phyloP scores from a whole-genome alignment of 1,140 invertebrate genomes.

The Macrotrachela quadricornifera region DNA sequence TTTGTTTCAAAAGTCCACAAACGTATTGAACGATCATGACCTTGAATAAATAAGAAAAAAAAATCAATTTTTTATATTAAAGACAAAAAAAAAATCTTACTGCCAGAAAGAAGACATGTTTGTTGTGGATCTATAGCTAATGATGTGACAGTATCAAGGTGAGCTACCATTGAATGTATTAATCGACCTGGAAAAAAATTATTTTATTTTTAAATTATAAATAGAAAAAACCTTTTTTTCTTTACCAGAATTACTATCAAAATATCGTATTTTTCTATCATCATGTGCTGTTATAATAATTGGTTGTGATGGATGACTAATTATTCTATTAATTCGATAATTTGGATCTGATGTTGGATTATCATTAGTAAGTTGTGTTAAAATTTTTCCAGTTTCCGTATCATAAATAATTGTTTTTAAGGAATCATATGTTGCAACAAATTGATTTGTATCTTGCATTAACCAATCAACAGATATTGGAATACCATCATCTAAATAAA shows the following conservation, averaged over 20 bases:
- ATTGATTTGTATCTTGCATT: slow-evolving; percentile 64
- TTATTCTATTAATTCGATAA: slow-evolving; percentile 56
- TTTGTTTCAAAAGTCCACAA: slow-evolving; percentile 97
- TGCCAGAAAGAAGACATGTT: slow-evolving; percentile 85
- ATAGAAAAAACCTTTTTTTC: too few relatives aligned
- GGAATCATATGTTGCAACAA: slow-evolving; percentile 72
- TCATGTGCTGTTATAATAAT: slow-evolving; percentile 88
- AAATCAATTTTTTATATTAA: background rate
- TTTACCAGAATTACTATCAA: slow-evolving; percentile 59
- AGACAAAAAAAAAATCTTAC: slow-evolving; percentile 34
- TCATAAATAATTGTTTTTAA: slow-evolving; percentile 22
- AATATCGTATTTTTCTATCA: slow-evolving; percentile 90
- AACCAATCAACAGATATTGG: slow-evolving; percentile 88
- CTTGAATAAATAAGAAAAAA: slow-evolving; percentile 31
- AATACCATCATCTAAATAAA: slow-evolving; percentile 40
- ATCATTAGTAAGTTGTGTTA: background rate
- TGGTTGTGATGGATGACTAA: slow-evolving; percentile 83
- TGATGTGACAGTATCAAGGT: slow-evolving; percentile 90
- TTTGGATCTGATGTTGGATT: slow-evolving; percentile 22
- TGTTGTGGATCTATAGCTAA: slow-evolving; percentile 93
- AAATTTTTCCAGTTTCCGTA: too few relatives aligned
- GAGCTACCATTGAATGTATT: slow-evolving; percentile 91
- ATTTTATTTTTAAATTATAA: too few relatives aligned
- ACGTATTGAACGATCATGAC: slow-evolving; percentile 93
- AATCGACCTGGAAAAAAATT: slow-evolving; percentile 38